Evolutionary conservation across 2,113 vertebrate genomes (phyloP).

Genomic region (Labeo catla): DNA sequence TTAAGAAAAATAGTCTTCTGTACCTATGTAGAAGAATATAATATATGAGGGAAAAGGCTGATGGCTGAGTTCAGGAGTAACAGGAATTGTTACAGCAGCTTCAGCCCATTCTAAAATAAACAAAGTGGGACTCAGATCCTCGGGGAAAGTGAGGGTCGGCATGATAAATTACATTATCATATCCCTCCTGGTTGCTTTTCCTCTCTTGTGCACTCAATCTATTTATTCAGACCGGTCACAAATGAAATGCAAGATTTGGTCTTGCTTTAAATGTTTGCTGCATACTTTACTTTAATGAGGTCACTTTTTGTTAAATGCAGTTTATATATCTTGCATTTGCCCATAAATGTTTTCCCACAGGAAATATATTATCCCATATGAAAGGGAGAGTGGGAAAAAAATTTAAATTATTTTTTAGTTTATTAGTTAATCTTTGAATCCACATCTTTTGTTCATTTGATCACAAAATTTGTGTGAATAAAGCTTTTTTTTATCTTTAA

Average conservation of each 20-base stretch:
- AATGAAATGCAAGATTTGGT: slow-evolving; percentile 43
- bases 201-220: slow-evolving; percentile 35
- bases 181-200: slow-evolving; percentile 34
- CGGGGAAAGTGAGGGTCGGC: neutral
- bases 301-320: slow-evolving; percentile 4
- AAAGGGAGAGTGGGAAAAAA: slow-evolving; percentile 20
- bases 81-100: neutral
- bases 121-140: slow-evolving; percentile 15
- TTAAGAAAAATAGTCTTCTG: neutral
- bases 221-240: slow-evolving; percentile 51
- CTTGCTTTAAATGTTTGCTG: neutral
- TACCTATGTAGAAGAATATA: neutral
- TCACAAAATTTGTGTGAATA: slow-evolving; percentile 63
- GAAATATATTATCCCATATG: neutral
- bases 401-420: slow-evolving; percentile 5
- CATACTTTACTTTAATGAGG: neutral
- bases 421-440: slow-evolving; percentile 9
- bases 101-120: neutral
- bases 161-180: neutral
- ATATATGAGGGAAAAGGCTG: neutral
- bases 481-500: slow-evolving; percentile 47
- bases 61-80: neutral
- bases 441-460: slow-evolving; percentile 50
- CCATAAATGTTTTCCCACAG: neutral
- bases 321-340: neutral